phyloP scores from a whole-genome alignment of 2,113 vertebrate species.

The Gnathonemus longibarbis region DNA sequence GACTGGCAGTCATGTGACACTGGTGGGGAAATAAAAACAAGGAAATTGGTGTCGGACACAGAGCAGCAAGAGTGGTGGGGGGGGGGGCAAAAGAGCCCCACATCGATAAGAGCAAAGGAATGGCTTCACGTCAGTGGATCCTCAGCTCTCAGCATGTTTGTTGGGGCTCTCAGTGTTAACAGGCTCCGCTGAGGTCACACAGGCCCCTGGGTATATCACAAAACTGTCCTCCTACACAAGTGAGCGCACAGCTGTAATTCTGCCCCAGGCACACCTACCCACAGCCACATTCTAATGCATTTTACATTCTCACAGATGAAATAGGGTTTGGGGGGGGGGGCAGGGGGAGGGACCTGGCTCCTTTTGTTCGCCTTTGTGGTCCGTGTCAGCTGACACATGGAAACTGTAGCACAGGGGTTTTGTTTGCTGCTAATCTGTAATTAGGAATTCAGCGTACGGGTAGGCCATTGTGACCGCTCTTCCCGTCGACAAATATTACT shows the following conservation, averaged over 20 bases:
- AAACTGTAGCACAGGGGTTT: conserved; percentile 45
- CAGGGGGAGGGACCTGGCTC: conserved; percentile 15
- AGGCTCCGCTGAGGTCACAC: conserved; percentile 54
- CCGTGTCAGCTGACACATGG: conserved; percentile 51
- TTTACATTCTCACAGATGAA: conserved; percentile 65
- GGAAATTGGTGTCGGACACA: conserved; percentile 35
- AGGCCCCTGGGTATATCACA: conserved; percentile 54
- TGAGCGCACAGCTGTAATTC: conserved; percentile 55
- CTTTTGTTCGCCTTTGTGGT: conserved; percentile 44
- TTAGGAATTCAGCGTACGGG: conserved; percentile 49
- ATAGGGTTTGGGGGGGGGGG: conserved; percentile 26
- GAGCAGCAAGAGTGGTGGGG: conserved; percentile 15
- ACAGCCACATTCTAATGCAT: conserved; percentile 65
- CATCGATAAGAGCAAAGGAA: conserved; percentile 25
- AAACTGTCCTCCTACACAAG: conserved; percentile 63
- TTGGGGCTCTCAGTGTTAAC: conserved; percentile 54
- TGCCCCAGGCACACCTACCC: conserved; percentile 63
- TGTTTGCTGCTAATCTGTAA: conserved; percentile 54
- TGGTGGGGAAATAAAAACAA: conserved; percentile 47
- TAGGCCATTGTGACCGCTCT: conserved; percentile 30
- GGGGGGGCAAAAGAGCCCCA: not conserved
- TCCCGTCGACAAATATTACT: conserved; percentile 36
- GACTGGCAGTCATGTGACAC: conserved; percentile 43
- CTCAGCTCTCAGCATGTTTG: conserved; percentile 42
- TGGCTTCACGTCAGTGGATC: not conserved